Conservation (phyloP, 2,888 invertebrate genomes). For the Exephanes ischioxanthus region DNA sequence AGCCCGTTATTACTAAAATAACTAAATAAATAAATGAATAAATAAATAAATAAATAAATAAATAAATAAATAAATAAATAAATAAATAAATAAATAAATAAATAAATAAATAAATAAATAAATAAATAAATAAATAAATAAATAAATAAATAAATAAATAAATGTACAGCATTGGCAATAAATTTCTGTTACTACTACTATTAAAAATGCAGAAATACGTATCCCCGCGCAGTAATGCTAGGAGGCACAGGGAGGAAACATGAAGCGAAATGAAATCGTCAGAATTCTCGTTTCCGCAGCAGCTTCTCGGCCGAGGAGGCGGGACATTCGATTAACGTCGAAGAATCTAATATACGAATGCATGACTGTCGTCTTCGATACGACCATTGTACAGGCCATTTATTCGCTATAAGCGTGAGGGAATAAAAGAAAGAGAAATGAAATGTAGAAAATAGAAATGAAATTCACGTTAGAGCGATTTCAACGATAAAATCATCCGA, state of each 20-base stretch:
- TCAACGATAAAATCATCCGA: constrained; percentile 21
- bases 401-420: neutral
- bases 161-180: too few species aligned
- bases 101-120: too few species aligned
- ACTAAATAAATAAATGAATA: too few species aligned
- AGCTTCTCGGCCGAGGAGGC: neutral
- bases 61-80: too few species aligned
- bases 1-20: too few species aligned
- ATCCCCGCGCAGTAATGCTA: neutral
- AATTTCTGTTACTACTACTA: too few species aligned
- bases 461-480: neutral
- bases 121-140: too few species aligned
- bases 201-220: neutral
- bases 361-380: neutral
- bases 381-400: neutral
- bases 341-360: constrained; percentile 18
- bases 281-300: constrained; percentile 29
- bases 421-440: neutral
- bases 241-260: neutral
- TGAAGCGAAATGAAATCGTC: neutral
- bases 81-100: too few species aligned
- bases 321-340: constrained; percentile 8
- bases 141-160: too few species aligned
- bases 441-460: neutral
- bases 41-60: too few species aligned